These are phyloP conservation scores for Ochlodes sylvanus DNA, from an alignment of 2,888 invertebrate genomes.

Conservation along the genomic window DNA sequence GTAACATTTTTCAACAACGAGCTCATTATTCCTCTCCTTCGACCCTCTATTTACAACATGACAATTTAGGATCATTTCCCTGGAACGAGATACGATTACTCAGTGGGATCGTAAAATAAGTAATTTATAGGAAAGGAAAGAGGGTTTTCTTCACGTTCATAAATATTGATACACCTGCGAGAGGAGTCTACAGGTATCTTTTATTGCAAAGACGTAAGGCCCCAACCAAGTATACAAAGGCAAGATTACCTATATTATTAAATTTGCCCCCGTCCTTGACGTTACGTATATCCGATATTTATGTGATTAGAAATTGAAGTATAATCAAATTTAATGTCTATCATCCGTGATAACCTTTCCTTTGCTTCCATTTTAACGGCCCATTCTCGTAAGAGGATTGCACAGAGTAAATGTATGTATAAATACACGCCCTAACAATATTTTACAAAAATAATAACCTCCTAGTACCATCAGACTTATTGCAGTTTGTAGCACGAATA, in stretches of 20 bases:
- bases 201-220: slow-evolving; percentile 54
- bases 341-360: slow-evolving; percentile 9
- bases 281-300: slow-evolving; percentile 3
- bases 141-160: slow-evolving; percentile 52
- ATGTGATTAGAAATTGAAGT: slow-evolving; percentile 22
- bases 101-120: slow-evolving; percentile 75
- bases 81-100: slow-evolving; percentile 69
- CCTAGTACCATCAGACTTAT: too few relatives aligned
- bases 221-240: slow-evolving; percentile 39
- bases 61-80: slow-evolving; percentile 64
- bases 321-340: slow-evolving; percentile 19
- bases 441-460: too few relatives aligned
- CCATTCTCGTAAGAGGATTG: neutral
- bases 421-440: too few relatives aligned
- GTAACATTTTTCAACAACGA: slow-evolving; percentile 42
- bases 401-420: too few relatives aligned
- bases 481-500: too few relatives aligned
- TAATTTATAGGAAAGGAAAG: slow-evolving; percentile 63
- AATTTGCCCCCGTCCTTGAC: slow-evolving; percentile 42
- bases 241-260: slow-evolving; percentile 46
- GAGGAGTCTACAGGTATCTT: slow-evolving; percentile 57
- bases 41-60: slow-evolving; percentile 61
- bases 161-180: slow-evolving; percentile 62
- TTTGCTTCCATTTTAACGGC: neutral
- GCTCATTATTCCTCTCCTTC: slow-evolving; percentile 54